Evolutionary conservation across 30 jellyfish, hydroid and myxozoan genomes (phyloP), one percentile per base, ranked within the genome.

Genomic region (Cassiopea andromeda): DNA sequence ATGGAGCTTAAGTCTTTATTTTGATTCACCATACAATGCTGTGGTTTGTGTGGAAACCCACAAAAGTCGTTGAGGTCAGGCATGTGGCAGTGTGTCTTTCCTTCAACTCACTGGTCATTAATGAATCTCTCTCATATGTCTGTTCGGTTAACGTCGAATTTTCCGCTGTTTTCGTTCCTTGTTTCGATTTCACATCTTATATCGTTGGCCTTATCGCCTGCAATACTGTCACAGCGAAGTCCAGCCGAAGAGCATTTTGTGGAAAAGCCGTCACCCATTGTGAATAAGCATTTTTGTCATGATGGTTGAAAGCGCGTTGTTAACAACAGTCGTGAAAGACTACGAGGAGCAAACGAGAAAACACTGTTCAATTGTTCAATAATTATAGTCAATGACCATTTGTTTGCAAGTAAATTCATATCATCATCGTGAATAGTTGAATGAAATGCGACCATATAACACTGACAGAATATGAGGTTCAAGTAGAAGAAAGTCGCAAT

Each of bases 1-100:
- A 70, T 83, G 91, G 38, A 19, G 91, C 67, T 83, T 71, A 69
- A 48, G 84, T 78, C 60, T 73, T 43, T 83, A 71, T 83, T 83
- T 83, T 83, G 54, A 83, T 83, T 57, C 84, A 27, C 17, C 9
- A 18, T 38, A 83, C 91, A 83, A 83, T 83, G 79, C 84, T 83
- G 91, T 83, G 91, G 91, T 83, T 70, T 50, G 75, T 83, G 91
- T 83, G 91, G 91, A 83, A 70, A 70, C 91, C 91, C 91, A 73
- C 91, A 83, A 83, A 61, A 83, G 91, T 83, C 84, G 15, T 83
- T 83, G 91, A 83, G 91, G 91, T 83, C 91, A 83, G 69, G 91
- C 91, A 83, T 83, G 91, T 83, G 91, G 83, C 84, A 66, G 57
- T 7, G 73, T 27, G 73, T 64, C 19, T 64, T 64, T 64, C 73